Conservation (phyloP, 2,888 invertebrate genomes). For the Adineta ricciae region DNA sequence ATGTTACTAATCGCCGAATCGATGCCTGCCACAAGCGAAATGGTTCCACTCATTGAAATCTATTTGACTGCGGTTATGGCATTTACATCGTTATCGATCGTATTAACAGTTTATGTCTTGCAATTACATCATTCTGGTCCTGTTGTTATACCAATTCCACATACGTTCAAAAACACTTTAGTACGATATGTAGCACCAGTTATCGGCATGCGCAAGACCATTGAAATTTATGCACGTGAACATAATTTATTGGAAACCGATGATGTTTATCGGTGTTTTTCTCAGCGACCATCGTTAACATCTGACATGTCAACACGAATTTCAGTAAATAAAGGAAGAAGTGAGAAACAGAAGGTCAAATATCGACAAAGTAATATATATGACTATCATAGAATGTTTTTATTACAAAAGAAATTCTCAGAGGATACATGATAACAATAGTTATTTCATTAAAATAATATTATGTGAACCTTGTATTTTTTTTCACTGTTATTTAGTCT, state of each 20-base stretch:
- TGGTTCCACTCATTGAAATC: slow-evolving; percentile 52
- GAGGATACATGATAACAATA: neutral
- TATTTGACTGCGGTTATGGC: slow-evolving; percentile 52
- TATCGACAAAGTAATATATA: neutral
- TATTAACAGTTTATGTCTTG: slow-evolving; percentile 50
- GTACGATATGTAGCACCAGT: slow-evolving; percentile 19
- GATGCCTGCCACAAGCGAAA: slow-evolving; percentile 52
- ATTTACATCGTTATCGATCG: slow-evolving; percentile 50
- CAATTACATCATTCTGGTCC: slow-evolving; percentile 48
- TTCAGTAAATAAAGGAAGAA: neutral
- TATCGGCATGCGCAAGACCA: slow-evolving; percentile 24
- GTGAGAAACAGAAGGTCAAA: neutral
- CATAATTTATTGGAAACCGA: neutral
- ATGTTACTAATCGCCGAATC: slow-evolving; percentile 52
- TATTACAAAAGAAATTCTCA: neutral
- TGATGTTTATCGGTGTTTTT: neutral
- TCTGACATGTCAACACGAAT: neutral
- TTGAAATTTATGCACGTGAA: slow-evolving; percentile 23
- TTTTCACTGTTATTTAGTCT: too few species aligned
- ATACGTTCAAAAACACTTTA: slow-evolving; percentile 23
- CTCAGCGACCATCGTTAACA: neutral
- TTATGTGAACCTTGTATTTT: too few species aligned
- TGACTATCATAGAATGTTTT: neutral
- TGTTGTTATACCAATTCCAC: slow-evolving; percentile 22
- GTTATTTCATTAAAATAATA: too few species aligned